These are phyloP conservation scores for Nyctereutes procyonoides DNA, from an alignment of 2,113 vertebrate species.

Conservation along the genomic window DNA sequence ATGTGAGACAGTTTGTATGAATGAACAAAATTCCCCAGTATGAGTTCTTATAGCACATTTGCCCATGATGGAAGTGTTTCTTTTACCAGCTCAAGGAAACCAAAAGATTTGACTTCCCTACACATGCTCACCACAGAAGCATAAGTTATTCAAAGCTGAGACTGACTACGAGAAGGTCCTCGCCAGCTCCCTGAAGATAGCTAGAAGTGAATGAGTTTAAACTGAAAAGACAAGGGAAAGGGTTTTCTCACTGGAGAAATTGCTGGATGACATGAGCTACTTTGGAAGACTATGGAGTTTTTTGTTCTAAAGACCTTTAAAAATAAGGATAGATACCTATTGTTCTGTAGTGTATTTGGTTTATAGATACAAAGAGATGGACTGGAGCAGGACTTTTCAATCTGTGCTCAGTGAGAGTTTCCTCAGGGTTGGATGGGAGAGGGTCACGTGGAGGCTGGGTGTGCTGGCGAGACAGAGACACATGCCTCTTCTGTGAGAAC, in stretches of 20 bases:
- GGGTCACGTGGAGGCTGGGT: too few relatives aligned
- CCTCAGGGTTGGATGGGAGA: not conserved
- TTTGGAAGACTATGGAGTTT: not conserved
- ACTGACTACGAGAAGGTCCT: not conserved
- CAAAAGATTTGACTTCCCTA: not conserved
- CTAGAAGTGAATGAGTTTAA: not conserved
- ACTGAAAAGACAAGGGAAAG: not conserved
- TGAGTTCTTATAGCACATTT: conserved; percentile 11
- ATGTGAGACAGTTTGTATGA: not conserved
- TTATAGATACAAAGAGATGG: not conserved
- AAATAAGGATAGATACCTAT: not conserved
- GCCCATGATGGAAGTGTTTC: not conserved
- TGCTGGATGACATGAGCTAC: not conserved
- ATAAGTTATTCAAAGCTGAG: not conserved
- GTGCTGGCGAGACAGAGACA: not conserved
- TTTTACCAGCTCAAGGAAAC: conserved; percentile 36
- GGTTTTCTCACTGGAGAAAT: not conserved
- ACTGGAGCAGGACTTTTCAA: not conserved
- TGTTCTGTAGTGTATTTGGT: not conserved
- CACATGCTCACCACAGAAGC: not conserved
- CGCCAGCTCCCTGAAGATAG: not conserved
- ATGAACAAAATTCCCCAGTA: not conserved
- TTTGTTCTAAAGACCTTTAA: not conserved
- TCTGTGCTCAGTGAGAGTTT: not conserved
- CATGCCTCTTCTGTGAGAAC: not conserved